Evolutionary conservation across 2,797 vertebrate genomes (phyloP), one percentile per base, ranked within the genome.

Genomic region (Poecilia gillii): DNA sequence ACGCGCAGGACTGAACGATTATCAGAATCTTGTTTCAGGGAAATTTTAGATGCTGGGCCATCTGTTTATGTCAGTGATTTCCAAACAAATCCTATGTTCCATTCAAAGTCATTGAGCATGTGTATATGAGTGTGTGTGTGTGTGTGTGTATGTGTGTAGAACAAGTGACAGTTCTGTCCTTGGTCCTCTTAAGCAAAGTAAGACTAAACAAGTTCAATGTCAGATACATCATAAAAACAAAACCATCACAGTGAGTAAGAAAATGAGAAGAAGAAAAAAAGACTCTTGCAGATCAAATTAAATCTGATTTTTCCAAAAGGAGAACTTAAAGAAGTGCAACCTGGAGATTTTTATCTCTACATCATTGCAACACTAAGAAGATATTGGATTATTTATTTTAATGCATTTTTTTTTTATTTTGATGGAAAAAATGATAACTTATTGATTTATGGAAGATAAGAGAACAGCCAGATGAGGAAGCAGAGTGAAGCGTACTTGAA

Each of bases 21-120:
- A 72, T 9, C 47, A 55, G 51, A 4, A 8, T 57, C 77, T 20
- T 73, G 75, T 66, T 64, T 80, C 2, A 49, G 31, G 13, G 39
- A 45, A 75, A 45, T 39, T 70, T 70, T 82, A 36, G 1, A 16
- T 31, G 45, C 13, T 28, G 39, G 36, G 46, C 3, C 68, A 14
- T 78, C 57, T 82, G 46, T 77, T 81, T 68, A 20, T 33, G 11
- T 73, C 77, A 72, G 28, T n/a, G 75, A 75, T 73, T 84, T 70
- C 74, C 39, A 82, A 78, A 74, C n/a, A 80, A 49, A 25, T 72
- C 75, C 41, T 49, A 49, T 57, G 14, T 68, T 25, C 13, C 16
- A 14, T 36, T 68, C 13, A 51, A 18, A 39, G 6, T 16, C 33
- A 28, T 31, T 14, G 1, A 59, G 31, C 18, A 28, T 31, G n/a